These are phyloP conservation scores for Camelus bactrianus DNA, from an alignment of 2,113 vertebrate species.

Conservation along the genomic window DNA sequence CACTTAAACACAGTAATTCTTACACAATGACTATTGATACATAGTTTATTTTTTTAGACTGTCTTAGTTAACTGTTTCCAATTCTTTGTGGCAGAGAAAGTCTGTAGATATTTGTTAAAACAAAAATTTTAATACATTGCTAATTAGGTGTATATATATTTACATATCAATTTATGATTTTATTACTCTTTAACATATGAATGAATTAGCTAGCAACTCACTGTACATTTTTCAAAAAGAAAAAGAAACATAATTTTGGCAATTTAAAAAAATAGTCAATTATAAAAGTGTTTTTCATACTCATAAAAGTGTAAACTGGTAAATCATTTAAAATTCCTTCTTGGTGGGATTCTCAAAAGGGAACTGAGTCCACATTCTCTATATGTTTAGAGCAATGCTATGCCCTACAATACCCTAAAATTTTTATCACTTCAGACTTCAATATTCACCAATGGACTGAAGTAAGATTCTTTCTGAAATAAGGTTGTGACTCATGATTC, in stretches of 20 bases:
- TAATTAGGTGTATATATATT: background rate
- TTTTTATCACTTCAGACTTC: slow-evolving; percentile 31
- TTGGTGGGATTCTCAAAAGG: background rate
- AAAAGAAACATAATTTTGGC: background rate
- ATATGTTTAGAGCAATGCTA: background rate
- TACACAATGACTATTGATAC: background rate
- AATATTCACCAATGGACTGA: slow-evolving; percentile 26
- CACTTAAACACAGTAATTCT: background rate
- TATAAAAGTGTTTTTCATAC: background rate
- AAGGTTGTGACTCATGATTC: background rate
- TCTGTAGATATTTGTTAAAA: background rate
- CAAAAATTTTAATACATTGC: background rate
- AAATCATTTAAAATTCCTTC: background rate
- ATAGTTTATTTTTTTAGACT: background rate
- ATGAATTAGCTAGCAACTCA: background rate
- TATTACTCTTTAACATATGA: background rate
- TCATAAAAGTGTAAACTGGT: background rate
- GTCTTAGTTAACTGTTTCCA: background rate
- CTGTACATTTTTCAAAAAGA: background rate
- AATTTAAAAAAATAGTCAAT: background rate
- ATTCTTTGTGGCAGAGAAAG: background rate
- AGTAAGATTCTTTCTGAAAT: slow-evolving; percentile 52
- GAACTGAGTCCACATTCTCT: background rate
- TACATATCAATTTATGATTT: background rate
- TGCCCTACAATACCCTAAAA: background rate